phyloP scores from a whole-genome alignment of 1,140 invertebrate genomes.

The Drosophila setifemur region DNA sequence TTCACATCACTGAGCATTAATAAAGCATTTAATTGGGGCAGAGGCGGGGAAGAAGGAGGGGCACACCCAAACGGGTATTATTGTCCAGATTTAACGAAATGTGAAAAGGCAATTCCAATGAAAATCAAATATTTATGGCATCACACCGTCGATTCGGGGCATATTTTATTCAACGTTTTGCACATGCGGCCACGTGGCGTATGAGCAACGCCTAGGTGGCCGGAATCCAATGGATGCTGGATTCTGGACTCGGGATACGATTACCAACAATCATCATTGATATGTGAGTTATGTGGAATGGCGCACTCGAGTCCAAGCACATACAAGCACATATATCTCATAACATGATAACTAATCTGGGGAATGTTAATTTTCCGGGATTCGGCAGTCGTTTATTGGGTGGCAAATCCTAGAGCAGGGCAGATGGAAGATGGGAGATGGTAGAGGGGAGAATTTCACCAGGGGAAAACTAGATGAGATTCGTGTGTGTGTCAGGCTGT shows the following conservation, averaged over 20 bases:
- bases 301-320: neutral
- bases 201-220: no score
- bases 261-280: slow-evolving; percentile 33
- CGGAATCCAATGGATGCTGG: no score
- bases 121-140: slow-evolving; percentile 42
- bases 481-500: no score
- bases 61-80: slow-evolving; percentile 10
- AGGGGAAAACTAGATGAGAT: neutral
- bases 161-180: slow-evolving; percentile 28
- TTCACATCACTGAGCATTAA: slow-evolving; percentile 32
- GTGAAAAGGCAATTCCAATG: slow-evolving; percentile 41
- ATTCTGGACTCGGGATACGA: no score
- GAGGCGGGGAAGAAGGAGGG: neutral
- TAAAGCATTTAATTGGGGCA: slow-evolving; percentile 18
- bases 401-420: no score
- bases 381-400: neutral
- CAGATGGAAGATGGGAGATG: no score
- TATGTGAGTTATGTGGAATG: slow-evolving; percentile 9
- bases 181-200: slow-evolving; percentile 27
- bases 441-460: neutral
- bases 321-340: neutral
- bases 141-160: neutral
- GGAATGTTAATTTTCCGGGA: slow-evolving; percentile 1
- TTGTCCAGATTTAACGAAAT: slow-evolving; percentile 41
- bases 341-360: neutral